Conservation (phyloP, 2,797 vertebrate species). For the Coreius guichenoti region DNA sequence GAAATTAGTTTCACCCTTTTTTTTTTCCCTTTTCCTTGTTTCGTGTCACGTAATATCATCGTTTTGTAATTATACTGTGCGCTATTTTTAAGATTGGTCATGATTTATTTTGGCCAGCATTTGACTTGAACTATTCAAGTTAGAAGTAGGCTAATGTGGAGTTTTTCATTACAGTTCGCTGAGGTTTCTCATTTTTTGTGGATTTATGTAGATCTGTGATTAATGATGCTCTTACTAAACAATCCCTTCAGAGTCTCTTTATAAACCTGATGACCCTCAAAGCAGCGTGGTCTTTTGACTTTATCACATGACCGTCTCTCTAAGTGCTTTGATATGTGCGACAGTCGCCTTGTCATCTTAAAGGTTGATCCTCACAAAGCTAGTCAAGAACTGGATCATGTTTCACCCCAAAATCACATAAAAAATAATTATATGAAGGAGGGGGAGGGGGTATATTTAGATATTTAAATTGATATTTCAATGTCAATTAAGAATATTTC, state of each 20-base stretch:
- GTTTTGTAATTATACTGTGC: not conserved
- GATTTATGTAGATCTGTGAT: constrained; percentile 24
- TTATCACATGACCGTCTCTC: not conserved
- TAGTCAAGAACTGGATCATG: no score
- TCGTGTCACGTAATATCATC: constrained; percentile 1
- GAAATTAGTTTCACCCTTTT: not conserved
- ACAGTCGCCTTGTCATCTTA: constrained; percentile 8
- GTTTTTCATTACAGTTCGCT: constrained; percentile 20
- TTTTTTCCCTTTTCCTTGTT: not conserved
- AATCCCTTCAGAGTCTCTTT: not conserved
- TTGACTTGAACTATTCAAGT: constrained; percentile 42
- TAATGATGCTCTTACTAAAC: not conserved
- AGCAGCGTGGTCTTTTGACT: constrained; percentile 1
- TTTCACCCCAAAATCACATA: constrained; percentile 7
- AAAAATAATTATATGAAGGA: not conserved
- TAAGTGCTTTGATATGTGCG: not conserved
- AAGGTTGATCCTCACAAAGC: not conserved
- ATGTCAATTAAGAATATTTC: no score
- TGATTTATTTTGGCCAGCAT: constrained; percentile 28
- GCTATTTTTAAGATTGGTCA: not conserved
- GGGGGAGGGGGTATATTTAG: no score
- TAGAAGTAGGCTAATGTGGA: not conserved
- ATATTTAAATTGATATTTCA: no score
- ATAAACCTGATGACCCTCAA: constrained; percentile 7
- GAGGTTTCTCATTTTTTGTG: not conserved